phyloP scores from a whole-genome alignment of 2,888 invertebrate genomes.

The Chironomus riparius region DNA sequence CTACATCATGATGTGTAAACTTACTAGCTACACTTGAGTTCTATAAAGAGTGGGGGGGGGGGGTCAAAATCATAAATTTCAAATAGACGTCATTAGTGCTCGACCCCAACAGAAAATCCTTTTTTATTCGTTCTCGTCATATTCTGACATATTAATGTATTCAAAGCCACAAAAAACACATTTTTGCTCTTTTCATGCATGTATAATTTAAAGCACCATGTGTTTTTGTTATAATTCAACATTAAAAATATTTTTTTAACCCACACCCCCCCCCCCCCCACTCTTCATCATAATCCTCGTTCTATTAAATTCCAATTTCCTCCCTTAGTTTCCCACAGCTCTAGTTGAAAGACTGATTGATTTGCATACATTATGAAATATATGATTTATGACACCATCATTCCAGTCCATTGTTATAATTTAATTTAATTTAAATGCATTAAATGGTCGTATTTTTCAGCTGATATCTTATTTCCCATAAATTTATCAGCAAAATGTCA shows the following conservation, averaged over 20 bases:
- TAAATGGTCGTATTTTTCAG: conserved; percentile 4
- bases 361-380: conserved; percentile 3
- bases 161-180: neutral
- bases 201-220: neutral
- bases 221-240: neutral
- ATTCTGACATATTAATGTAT: neutral
- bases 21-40: too few relatives aligned
- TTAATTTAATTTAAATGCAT: conserved; percentile 10
- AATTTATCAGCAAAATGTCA: conserved; percentile 5
- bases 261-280: neutral
- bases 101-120: too few relatives aligned
- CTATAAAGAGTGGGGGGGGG: too few relatives aligned
- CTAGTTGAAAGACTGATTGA: conserved; percentile 2
- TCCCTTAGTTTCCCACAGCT: neutral
- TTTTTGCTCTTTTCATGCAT: neutral
- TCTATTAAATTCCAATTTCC: neutral
- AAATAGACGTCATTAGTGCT: too few relatives aligned
- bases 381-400: conserved; percentile 9
- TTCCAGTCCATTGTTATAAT: neutral
- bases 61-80: too few relatives aligned
- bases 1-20: too few relatives aligned
- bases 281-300: neutral
- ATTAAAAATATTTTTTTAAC: too few relatives aligned
- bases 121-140: too few relatives aligned
- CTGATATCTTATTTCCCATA: neutral